Percentiles rank a stretch among this genome's conserved stretches.
Evolutionary conservation across 2,888 invertebrate species (phyloP).

Genomic region (Molorchus minor): DNA sequence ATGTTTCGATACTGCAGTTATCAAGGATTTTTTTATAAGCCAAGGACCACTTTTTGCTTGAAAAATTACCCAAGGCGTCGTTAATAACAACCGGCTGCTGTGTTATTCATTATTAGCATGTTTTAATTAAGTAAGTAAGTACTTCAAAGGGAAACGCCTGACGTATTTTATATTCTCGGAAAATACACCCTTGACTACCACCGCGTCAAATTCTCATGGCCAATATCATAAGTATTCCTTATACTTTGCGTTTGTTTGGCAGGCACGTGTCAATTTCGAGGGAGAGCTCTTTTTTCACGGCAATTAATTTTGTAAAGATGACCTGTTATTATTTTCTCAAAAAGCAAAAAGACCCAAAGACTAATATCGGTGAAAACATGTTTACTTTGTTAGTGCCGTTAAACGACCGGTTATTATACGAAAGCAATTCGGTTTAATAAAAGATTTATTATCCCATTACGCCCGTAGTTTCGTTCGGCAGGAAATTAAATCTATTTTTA

Average conservation of each 20-base stretch:
- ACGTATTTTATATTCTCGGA: neutral
- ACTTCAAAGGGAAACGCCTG: neutral
- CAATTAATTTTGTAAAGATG: neutral
- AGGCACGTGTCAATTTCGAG: neutral
- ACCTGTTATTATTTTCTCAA: neutral
- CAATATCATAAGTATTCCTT: neutral
- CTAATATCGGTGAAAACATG: slow-evolving; percentile 1
- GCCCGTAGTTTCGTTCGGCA: neutral
- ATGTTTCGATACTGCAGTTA: too few species aligned
- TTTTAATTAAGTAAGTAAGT: neutral
- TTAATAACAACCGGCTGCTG: too few species aligned
- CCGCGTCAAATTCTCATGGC: neutral
- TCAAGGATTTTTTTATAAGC: too few species aligned
- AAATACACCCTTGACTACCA: neutral
- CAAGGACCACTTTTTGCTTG: too few species aligned
- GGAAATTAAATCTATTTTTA: slow-evolving; percentile 22
- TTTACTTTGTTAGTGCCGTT: neutral
- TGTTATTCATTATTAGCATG: neutral
- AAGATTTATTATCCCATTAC: slow-evolving; percentile 5
- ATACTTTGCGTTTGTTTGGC: neutral
- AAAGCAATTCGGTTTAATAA: slow-evolving; percentile 10
- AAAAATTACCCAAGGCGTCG: too few species aligned
- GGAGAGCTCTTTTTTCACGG: neutral
- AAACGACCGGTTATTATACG: slow-evolving; percentile 3
- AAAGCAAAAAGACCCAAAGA: neutral